Percentiles rank a stretch among this genome's conserved stretches.
These are phyloP conservation scores for Apistogramma diplotaenia DNA, from an alignment of 2,113 vertebrate species.

Conservation along the genomic window DNA sequence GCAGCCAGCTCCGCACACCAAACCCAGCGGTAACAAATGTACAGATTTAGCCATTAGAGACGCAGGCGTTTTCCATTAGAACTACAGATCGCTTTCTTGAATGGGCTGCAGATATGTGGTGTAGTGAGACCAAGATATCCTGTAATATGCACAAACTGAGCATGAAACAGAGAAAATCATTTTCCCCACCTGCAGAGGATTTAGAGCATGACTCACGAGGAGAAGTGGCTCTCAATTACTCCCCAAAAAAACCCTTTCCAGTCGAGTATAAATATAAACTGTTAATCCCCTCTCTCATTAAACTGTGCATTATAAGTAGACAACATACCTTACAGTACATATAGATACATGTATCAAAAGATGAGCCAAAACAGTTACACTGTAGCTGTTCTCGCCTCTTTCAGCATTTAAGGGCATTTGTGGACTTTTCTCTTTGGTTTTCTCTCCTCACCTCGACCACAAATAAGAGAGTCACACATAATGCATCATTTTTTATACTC, in stretches of 20 bases:
- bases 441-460: not conserved
- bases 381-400: not conserved
- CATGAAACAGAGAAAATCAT: rapidly evolving
- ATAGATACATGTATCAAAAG: not conserved
- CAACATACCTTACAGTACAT: not conserved
- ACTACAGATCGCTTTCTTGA: not conserved
- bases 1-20: not conserved
- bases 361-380: too few species aligned
- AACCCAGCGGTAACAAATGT: not conserved
- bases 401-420: too few species aligned
- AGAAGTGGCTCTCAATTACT: not conserved
- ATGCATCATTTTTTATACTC: not conserved
- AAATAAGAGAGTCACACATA: not conserved
- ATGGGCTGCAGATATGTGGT: not conserved
- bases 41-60: not conserved
- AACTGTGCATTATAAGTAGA: not conserved
- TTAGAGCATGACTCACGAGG: not conserved
- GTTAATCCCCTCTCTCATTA: not conserved
- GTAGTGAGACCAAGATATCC: not conserved
- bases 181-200: not conserved
- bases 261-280: not conserved
- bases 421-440: not conserved
- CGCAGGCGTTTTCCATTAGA: not conserved
- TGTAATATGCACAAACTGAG: not conserved
- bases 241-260: not conserved